Evolutionary conservation across 2,888 invertebrate species (phyloP).

Genomic region (Oxycera nigricornis): DNA sequence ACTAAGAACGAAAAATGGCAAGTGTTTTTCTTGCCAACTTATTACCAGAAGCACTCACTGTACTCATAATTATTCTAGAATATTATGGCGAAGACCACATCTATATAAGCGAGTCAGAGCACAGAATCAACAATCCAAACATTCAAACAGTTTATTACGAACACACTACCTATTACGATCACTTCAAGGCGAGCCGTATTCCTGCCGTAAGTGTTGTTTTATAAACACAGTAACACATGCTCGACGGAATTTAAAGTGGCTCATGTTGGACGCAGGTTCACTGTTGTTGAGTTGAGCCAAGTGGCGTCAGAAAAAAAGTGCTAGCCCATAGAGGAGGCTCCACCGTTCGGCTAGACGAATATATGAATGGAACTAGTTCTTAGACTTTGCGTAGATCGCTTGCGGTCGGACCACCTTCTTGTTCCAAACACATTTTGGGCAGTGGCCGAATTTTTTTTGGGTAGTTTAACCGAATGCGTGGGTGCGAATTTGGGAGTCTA

Average conservation of each 20-base stretch:
- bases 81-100: background rate
- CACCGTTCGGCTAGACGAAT: background rate
- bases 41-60: conserved; percentile 84
- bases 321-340: background rate
- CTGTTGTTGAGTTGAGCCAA: background rate
- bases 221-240: background rate
- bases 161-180: background rate
- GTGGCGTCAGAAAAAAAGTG: no score
- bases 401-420: background rate
- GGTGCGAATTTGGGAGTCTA: conserved; percentile 19
- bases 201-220: background rate
- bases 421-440: background rate
- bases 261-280: background rate
- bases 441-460: background rate
- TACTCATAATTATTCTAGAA: background rate
- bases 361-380: background rate
- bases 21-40: no score
- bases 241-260: background rate
- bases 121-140: no score
- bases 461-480: background rate
- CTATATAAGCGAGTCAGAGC: background rate
- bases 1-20: no score
- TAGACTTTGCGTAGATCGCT: background rate
- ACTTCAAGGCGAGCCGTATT: conserved; percentile 14
- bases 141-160: background rate